Conservation (phyloP, 2,113 vertebrate genomes). For the Octodon degus region DNA sequence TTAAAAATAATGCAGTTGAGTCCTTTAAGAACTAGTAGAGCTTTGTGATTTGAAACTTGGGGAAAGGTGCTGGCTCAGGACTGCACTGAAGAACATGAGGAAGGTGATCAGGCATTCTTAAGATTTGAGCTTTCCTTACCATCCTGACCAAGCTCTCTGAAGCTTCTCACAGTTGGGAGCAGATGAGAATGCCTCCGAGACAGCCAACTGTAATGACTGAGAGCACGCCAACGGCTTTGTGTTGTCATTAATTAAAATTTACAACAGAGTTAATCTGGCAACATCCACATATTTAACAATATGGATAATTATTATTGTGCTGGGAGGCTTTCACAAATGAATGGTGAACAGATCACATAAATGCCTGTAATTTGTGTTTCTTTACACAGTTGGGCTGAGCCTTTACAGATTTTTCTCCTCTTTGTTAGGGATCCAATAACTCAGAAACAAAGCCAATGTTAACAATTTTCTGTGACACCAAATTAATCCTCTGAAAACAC, state of each 20-base stretch:
- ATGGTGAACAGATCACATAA: slow-evolving; percentile 73
- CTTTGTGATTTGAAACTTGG: slow-evolving; percentile 8
- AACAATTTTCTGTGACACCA: slow-evolving; percentile 71
- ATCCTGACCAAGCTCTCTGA: background rate
- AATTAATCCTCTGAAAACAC: slow-evolving; percentile 53
- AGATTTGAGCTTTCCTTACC: background rate
- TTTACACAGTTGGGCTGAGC: slow-evolving; percentile 73
- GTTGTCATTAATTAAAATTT: slow-evolving; percentile 78
- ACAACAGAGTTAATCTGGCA: slow-evolving; percentile 75
- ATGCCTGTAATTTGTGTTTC: slow-evolving; percentile 74
- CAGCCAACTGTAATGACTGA: slow-evolving; percentile 55
- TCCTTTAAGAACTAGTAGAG: background rate
- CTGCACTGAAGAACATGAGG: background rate
- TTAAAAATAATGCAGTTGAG: background rate
- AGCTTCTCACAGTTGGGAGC: slow-evolving; percentile 44
- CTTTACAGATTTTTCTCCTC: slow-evolving; percentile 73
- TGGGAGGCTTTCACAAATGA: slow-evolving; percentile 65
- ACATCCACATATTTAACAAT: slow-evolving; percentile 71
- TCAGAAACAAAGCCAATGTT: slow-evolving; percentile 73
- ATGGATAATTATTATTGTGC: slow-evolving; percentile 76
- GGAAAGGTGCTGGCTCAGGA: background rate
- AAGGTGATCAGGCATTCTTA: background rate
- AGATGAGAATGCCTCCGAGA: slow-evolving; percentile 29
- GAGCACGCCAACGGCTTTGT: slow-evolving; percentile 61
- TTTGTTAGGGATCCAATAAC: slow-evolving; percentile 69